Evolutionary conservation across 2,797 vertebrate genomes (phyloP), one percentile per base, ranked within the genome.

Genomic region (Diplodus sargus): DNA sequence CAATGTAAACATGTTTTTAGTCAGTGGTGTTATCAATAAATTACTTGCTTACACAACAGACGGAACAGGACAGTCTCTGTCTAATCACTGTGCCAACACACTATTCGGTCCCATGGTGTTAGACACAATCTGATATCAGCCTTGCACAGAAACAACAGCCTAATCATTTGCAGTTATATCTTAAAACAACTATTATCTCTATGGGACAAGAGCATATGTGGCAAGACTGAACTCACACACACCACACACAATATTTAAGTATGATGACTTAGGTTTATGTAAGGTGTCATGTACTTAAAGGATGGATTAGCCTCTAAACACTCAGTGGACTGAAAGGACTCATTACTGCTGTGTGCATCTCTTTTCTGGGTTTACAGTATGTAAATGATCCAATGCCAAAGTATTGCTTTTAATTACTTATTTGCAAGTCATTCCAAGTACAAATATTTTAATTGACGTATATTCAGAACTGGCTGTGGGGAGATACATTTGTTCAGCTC

Each of bases 401-500:
- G 7, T 56, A 5, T 14, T 48, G 25, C 20, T 39, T 57, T 39
- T 14, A 39, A 66, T 20, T 3, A 22, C 48, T 15, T 23, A 9
- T 53, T 23, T 22, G 8, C 2, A 49, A 67, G 17, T 59, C 11
- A 49, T 20, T 14, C 7, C 5, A 20, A 52, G 17, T 43, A 4
- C 28, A 67, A n/a, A 59, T 20, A 59, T 18, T 34, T 23, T n/a
- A 4, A 52, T 14, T 3, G 2, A 58, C 16, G 15, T 16, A 15
- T 18, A n/a, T 34, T 34, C 3, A 57, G 3, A 56, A 53, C 2
- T 17, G 34, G 16, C 22, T 18, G 14, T n/a, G 2, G 20, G 30
- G 49, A 45, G 60, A 56, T 20, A 72, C 15, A n/a, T 69, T 39
- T 67, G 23, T 54, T 42, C 11, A 54, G 22, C 47, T 62, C 49